phyloP scores from a whole-genome alignment of 2,797 vertebrate species.

The Steatocranus sp. region DNA sequence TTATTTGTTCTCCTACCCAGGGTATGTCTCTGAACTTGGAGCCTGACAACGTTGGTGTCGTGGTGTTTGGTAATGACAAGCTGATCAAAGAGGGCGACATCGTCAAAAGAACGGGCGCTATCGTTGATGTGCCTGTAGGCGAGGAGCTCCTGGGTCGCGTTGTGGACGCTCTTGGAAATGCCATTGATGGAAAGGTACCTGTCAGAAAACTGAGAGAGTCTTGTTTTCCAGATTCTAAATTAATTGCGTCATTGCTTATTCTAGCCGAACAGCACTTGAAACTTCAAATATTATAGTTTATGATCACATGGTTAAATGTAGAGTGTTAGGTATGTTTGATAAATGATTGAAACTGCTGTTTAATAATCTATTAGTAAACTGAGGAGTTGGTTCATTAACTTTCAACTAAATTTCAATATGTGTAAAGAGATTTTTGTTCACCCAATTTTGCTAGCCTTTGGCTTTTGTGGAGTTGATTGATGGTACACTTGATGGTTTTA shows the following conservation, averaged over 20 bases:
- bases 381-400: not conserved
- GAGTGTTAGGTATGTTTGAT: not conserved
- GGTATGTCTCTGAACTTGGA: slow-evolving; percentile 99
- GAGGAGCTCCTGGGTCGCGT: slow-evolving; percentile 90
- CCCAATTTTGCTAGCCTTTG: not conserved
- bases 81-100: slow-evolving; percentile 96
- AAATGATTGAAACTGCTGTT: not conserved
- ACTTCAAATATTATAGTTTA: not conserved
- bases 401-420: not conserved
- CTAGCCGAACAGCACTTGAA: not conserved
- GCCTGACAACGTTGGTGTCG: slow-evolving; percentile 95
- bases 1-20: slow-evolving; percentile 54
- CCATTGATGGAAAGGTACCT: slow-evolving; percentile 90
- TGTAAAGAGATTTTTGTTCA: not conserved
- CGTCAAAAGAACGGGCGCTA: slow-evolving; percentile 94
- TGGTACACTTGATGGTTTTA: not conserved
- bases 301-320: not conserved
- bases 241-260: not conserved
- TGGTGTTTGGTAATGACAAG: slow-evolving; percentile 97
- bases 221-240: not conserved
- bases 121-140: slow-evolving; percentile 95
- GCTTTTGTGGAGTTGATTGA: not conserved
- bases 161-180: slow-evolving; percentile 92
- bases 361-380: not conserved
- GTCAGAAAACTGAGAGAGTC: not conserved